phyloP scores from a whole-genome alignment of 1,140 invertebrate genomes.

The Drosophila carrolli region DNA sequence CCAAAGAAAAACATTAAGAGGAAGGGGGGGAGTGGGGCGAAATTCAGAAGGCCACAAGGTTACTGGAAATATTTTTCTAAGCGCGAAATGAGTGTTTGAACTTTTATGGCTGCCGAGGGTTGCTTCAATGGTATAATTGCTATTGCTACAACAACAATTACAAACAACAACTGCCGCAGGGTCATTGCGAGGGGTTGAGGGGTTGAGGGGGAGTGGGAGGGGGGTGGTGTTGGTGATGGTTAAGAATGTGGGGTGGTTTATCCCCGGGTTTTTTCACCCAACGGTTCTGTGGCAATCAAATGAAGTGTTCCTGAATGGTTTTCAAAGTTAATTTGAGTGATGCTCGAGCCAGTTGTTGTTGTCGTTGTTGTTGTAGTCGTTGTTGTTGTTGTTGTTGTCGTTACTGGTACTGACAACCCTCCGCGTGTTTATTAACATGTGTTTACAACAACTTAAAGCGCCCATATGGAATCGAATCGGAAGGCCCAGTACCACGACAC shows the following conservation, averaged over 20 bases:
- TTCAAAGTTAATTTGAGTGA: slow-evolving; percentile 84
- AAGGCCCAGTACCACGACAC: not conserved
- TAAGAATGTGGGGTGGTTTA: slow-evolving; percentile 17
- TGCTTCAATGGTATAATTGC: slow-evolving; percentile 82
- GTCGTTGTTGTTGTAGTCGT: slow-evolving; percentile 18
- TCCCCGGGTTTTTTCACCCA: not conserved
- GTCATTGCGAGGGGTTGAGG: not conserved
- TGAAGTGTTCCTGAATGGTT: slow-evolving; percentile 84
- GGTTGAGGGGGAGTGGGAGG: too few species aligned
- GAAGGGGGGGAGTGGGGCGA: not conserved
- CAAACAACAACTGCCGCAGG: slow-evolving; percentile 57
- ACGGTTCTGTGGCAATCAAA: slow-evolving; percentile 78
- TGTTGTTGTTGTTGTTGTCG: slow-evolving; percentile 20
- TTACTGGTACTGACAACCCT: slow-evolving; percentile 76
- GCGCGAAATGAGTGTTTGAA: slow-evolving; percentile 84
- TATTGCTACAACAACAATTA: slow-evolving; percentile 82
- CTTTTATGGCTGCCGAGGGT: slow-evolving; percentile 73
- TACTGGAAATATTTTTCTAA: slow-evolving; percentile 68
- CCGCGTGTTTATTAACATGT: slow-evolving; percentile 82
- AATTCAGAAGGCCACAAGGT: slow-evolving; percentile 36
- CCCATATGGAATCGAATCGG: slow-evolving; percentile 56
- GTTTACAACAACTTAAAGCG: slow-evolving; percentile 83
- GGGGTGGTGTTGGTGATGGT: not conserved
- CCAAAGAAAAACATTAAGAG: slow-evolving; percentile 49
- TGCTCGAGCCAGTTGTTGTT: slow-evolving; percentile 60